Base-by-base conservation (phyloP, 1,140 invertebrate species). In the Zaprionus davidi region DNA sequence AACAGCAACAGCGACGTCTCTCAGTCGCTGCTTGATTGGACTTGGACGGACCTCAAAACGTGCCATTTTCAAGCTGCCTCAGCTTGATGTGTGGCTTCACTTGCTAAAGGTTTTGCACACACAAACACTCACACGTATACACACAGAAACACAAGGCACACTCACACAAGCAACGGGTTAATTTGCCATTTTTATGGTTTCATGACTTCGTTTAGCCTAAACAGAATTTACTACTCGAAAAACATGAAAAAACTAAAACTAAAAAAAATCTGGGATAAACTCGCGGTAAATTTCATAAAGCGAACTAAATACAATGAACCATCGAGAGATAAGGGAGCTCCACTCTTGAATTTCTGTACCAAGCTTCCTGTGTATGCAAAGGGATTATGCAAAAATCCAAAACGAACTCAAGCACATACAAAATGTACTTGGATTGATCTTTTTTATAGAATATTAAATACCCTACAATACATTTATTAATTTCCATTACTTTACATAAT, bases 141-240 rank as follows among this genome's bases (percentile, higher is more conserved):
- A 66, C 44, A 66, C 44, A 75, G 2, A 22, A 1, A 58, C 3
- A 15, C 4, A 20, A 58, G 41, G 57, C 41, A 55, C 51, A 73
- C 17, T 59, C 38, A 69, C 49, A 71, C 57, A 70, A 66, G 68
- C 67, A 64, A 69, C 67, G 74, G 80, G 80, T 91, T 91, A 87
- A 87, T 91, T 91, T 91, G 87, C 80, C 87, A 91, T 91, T 91
- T 91, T 84, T 91, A 91, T 91, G 87, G 87, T 83, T 91, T 91
- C 87, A 87, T 87, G 78, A 81, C 81, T 90, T 74, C 71, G 71
- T 53, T 46, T 36, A 63, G 55, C 80, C 73, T 64, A 82, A 79
- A 79, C 67, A 67, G 66, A 77, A 76, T 66, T 60, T 41, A 51
- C 22, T 17, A 20, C 38, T 56, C 6, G 41, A 36, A 55, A 59